Base-by-base conservation (phyloP, 2,113 vertebrate species). In the Platichthys stellatus region DNA sequence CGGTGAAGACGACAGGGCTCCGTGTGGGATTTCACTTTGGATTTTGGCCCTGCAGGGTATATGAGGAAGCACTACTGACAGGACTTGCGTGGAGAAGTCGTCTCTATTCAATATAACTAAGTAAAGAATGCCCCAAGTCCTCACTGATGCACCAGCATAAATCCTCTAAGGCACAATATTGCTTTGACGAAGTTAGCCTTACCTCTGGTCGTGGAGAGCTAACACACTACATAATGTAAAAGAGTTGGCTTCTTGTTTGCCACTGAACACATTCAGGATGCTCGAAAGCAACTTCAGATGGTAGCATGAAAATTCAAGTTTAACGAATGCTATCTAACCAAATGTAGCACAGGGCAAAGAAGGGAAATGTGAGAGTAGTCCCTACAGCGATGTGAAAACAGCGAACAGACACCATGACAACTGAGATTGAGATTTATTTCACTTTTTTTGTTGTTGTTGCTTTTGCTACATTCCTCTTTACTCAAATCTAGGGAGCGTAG, bases 11-110 rank as follows among this genome's bases (percentile, higher is more conserved):
- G 87, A 91, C 92, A 90, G 79, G 89, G 83, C 91, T 92, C 89
- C 75, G 79, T 90, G 91, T 89, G 89, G 86, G 91, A 91, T 91
- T 93, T 94, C 90, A 92, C 91, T 93, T 92, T 91, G 89, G 87
- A 90, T 90, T 84, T 80, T 83, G 81, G 76, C 88, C 89, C 93
- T 89, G 82, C 84, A 90, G 91, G 90, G 86, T 23, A 89, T 88
- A 83, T 87, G 90, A 92, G 85, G 85, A 91, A 91, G 88, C 84
- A 90, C 89, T 90, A 90, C 88, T 93, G 92, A 93, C 92, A 93
- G 89, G 84, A 89, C 85, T 89, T 87, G 88, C 86, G 82, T 86
- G 88, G 80, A 91, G 83, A 86, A 92, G 90, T 92, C 91, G 43
- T 78, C 78, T 91, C 82, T 72, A 84, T 88, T 93, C 92, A 93